Conservation (phyloP, 2,113 vertebrate species). For the Acrocephalus arundinaceus region DNA sequence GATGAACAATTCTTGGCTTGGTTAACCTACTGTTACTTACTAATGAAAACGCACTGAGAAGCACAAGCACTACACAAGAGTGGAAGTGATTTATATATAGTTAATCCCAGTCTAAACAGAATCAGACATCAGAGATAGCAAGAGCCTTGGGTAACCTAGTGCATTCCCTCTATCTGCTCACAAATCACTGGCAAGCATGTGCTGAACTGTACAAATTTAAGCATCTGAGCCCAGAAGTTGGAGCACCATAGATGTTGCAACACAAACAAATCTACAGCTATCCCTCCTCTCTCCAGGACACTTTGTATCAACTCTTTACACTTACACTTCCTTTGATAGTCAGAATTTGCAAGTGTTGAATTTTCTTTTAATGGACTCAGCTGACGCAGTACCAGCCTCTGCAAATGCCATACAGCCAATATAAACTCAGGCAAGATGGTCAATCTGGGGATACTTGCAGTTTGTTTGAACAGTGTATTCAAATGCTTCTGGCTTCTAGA, state of each 20-base stretch:
- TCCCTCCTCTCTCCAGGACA: fast-evolving
- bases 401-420: neutral
- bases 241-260: neutral
- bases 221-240: neutral
- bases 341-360: neutral
- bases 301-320: neutral
- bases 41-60: constrained; percentile 40
- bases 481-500: neutral
- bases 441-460: fast-evolving
- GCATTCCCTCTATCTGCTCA: constrained; percentile 17
- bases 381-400: neutral
- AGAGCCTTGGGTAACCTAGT: constrained; percentile 20
- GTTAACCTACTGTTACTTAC: constrained; percentile 31
- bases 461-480: neutral
- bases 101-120: constrained; percentile 55
- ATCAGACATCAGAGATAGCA: constrained; percentile 28
- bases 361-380: neutral
- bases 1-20: constrained; percentile 37
- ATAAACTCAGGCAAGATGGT: neutral
- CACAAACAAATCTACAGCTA: neutral
- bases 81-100: constrained; percentile 49
- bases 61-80: neutral
- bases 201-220: constrained; percentile 41
- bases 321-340: neutral
- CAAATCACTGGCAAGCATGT: constrained; percentile 38